Percentiles rank a stretch among this genome's conserved stretches.
Evolutionary conservation across 1,140 invertebrate species (phyloP).

Genomic region (Ostrea denselamellosa): DNA sequence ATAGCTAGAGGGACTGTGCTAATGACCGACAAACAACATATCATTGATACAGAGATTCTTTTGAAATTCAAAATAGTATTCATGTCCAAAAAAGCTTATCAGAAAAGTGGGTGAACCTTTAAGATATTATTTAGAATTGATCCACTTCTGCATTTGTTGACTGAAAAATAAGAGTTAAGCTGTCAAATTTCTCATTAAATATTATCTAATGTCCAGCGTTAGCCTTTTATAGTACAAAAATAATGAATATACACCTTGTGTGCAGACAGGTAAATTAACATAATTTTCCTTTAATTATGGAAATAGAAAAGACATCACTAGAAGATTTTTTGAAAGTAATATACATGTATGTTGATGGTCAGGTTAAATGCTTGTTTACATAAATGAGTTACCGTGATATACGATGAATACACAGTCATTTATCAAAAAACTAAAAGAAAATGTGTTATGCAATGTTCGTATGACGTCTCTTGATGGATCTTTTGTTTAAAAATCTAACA

Average conservation of each 20-base stretch:
- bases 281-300: background rate
- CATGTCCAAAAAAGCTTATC: background rate
- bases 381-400: background rate
- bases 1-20: too few relatives aligned
- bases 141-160: background rate
- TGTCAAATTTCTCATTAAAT: background rate
- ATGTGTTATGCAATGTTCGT: background rate
- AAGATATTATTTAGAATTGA: background rate
- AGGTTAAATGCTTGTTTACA: background rate
- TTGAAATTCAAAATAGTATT: too few relatives aligned
- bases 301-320: background rate
- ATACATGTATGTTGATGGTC: background rate
- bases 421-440: background rate
- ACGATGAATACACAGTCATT: background rate
- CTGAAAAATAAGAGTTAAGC: background rate
- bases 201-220: background rate
- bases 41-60: too few relatives aligned
- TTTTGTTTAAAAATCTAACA: background rate
- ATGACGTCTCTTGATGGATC: background rate
- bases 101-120: background rate
- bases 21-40: too few relatives aligned
- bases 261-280: background rate
- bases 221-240: background rate
- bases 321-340: conserved; percentile 1
- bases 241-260: background rate